A percentile compares a stretch with the other conserved stretches of the same genome.
These are phyloP conservation scores for Illadopsis cleaveri DNA, from an alignment of 2,113 vertebrate species.

Conservation along the genomic window DNA sequence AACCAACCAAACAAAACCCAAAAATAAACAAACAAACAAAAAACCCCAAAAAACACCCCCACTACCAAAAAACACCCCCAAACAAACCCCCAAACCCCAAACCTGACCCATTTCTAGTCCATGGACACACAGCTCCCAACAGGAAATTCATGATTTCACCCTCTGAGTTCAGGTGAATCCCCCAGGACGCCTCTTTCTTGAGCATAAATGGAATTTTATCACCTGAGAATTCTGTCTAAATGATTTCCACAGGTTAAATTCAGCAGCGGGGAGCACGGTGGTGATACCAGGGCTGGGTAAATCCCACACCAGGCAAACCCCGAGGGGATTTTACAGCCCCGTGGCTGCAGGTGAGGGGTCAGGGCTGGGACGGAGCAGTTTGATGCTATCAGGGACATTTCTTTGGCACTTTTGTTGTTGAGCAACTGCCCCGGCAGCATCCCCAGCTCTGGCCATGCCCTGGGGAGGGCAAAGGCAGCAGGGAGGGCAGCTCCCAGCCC, in stretches of 20 bases:
- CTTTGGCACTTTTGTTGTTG: not conserved
- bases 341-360: not conserved
- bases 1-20: no score
- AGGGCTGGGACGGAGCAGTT: not conserved
- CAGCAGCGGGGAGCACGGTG: not conserved
- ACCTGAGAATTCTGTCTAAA: not conserved
- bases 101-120: not conserved
- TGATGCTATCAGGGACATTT: not conserved
- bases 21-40: no score
- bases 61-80: no score
- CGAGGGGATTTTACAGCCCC: no score
- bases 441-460: not conserved
- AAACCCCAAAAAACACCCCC: no score
- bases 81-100: not conserved
- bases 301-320: no score
- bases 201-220: not conserved
- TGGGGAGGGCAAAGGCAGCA: conserved; percentile 32
- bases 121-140: not conserved
- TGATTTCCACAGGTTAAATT: not conserved
- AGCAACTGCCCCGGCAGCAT: not conserved
- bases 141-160: not conserved
- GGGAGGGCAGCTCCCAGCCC: not conserved
- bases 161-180: not conserved
- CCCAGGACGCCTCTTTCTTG: not conserved
- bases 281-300: no score